Percentiles rank a stretch among this genome's conserved stretches.
These are phyloP conservation scores for Trachelus iudaicus DNA, from an alignment of 2,888 invertebrate genomes.

Conservation along the genomic window DNA sequence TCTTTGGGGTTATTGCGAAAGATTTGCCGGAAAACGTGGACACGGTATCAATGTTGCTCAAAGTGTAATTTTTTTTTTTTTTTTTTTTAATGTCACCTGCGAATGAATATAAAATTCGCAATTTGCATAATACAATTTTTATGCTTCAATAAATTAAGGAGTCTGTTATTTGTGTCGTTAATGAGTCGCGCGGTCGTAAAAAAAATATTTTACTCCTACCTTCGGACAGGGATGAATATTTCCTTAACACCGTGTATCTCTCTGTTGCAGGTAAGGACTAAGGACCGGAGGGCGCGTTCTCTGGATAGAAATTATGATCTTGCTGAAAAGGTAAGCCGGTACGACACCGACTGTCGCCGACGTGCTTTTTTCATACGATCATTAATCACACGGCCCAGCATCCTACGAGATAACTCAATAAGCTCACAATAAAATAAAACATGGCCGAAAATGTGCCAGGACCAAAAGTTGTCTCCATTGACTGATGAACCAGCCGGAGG, in stretches of 20 bases:
- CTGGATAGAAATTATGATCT: neutral
- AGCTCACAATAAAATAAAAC: constrained; percentile 4
- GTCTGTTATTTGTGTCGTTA: no score
- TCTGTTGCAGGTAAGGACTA: constrained; percentile 9
- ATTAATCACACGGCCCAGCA: constrained; percentile 13
- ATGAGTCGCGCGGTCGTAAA: neutral
- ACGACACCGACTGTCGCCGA: neutral
- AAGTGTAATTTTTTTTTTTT: no score
- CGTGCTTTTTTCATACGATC: constrained; percentile 6
- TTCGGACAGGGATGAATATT: neutral
- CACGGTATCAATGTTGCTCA: no score
- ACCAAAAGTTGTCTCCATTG: neutral
- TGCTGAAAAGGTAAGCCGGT: constrained; percentile 3
- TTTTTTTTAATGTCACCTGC: neutral
- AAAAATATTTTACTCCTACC: neutral
- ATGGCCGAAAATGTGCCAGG: neutral
- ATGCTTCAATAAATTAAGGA: no score
- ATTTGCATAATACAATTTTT: neutral
- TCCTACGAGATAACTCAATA: constrained; percentile 18
- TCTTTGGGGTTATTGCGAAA: neutral
- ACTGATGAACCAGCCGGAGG: neutral
- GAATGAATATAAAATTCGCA: neutral
- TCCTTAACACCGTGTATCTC: neutral
- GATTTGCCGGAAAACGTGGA: neutral
- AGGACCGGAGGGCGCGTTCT: neutral